Evolutionary conservation across 2,888 invertebrate genomes (phyloP).

Genomic region (Thalpophila matura): DNA sequence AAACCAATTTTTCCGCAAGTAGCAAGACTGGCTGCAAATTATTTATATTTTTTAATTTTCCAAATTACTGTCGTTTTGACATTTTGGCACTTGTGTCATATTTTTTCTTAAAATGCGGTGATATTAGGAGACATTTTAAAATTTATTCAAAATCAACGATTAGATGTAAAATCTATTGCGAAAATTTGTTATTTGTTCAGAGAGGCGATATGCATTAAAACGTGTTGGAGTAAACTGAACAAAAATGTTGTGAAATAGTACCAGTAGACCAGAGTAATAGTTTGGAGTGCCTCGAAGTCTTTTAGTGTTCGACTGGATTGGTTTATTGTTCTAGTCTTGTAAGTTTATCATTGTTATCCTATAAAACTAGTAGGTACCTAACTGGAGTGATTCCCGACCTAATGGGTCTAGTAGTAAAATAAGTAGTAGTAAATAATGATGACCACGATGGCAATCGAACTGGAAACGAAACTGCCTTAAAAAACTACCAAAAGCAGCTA

Average conservation of each 20-base stretch:
- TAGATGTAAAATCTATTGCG: conserved; percentile 28
- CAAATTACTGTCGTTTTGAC: conserved; percentile 5
- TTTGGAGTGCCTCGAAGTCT: conserved; percentile 9
- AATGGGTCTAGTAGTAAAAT: not conserved
- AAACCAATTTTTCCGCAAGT: no score
- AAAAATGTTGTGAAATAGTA: conserved; percentile 41
- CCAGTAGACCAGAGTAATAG: no score
- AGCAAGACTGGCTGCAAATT: conserved; percentile 19
- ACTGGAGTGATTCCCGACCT: no score
- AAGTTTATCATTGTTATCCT: conserved; percentile 14
- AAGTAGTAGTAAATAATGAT: no score
- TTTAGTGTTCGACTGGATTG: conserved; percentile 7
- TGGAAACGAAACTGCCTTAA: no score
- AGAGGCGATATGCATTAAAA: conserved; percentile 20
- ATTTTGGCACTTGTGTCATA: conserved; percentile 21
- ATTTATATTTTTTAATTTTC: not conserved
- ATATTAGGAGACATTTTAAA: conserved; percentile 30
- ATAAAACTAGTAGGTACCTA: no score
- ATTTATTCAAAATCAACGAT: conserved; percentile 9
- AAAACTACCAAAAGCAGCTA: no score
- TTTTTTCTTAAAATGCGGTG: conserved; percentile 37
- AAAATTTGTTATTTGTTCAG: conserved; percentile 22
- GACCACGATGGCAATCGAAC: no score
- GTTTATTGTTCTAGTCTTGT: conserved; percentile 11
- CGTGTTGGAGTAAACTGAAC: conserved; percentile 30